Evolutionary conservation across 2,797 vertebrate genomes (phyloP), one percentile per base, ranked within the genome.

Genomic region (Lepilemur septentrionalis): DNA sequence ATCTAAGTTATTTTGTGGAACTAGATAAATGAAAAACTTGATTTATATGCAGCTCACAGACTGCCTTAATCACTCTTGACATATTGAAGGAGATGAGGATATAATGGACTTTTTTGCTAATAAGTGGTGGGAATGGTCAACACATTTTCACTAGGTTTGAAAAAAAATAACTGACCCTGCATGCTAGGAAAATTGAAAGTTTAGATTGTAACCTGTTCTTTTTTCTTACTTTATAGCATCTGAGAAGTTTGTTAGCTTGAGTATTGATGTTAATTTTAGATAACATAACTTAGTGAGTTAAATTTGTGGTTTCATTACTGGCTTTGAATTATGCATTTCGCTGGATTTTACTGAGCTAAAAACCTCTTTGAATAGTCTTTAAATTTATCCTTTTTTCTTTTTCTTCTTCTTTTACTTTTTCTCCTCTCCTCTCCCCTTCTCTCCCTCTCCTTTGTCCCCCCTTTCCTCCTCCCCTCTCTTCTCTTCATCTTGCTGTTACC

Each of bases 211-310:
- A 86, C 20, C n/a, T 82, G n/a, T 28, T 92, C 7, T 35, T 88
- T 82, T 94, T 43, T 75, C 59, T 93, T 96, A 78, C 8, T 12
- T 69, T 91, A 20, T 73, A 35, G 43, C 38, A 41, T 79, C 65
- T 93, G 63, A 50, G 50, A 93, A 83, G 43, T 82, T 92, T 95
- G 46, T 89, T 95, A 90, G 82, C 52, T 92, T 93, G 35, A 94
- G 41, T 67, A 83, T 55, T 89, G 38, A 55, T 41, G 5, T 94
- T 76, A 70, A 85, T 89, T 93, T 96, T 87, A 78, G 90, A 2
- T 72, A 78, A 30, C 82, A 38, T 38, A 38, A 78, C 30, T 90
- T 91, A 76, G 30, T n/a, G 35, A 87, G 15, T 93, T 89, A 55
- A 83, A 90, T 52, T 14, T 87, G 7, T 73, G 70, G 30, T 90